Evolutionary conservation across 1,140 invertebrate species (phyloP).

Genomic region (Nasonia giraulti): DNA sequence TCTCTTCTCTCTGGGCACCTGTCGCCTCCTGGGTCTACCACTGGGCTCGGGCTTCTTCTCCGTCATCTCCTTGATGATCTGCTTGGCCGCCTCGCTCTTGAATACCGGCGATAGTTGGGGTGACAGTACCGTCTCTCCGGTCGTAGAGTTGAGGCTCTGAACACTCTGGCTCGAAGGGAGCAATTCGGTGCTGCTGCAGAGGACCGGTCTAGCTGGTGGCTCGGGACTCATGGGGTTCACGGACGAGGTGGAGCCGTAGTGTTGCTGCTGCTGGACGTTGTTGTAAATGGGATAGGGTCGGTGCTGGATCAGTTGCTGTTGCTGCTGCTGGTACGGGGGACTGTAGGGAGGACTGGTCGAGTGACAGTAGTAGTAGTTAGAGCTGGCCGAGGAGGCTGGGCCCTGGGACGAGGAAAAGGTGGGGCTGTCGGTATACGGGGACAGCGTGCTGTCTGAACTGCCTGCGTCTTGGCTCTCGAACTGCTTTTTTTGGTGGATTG

Average conservation of each 20-base stretch:
- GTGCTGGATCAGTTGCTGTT: neutral
- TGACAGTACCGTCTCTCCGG: constrained; percentile 55
- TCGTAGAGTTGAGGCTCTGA: neutral
- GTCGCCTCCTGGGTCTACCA: constrained; percentile 72
- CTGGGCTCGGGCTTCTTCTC: constrained; percentile 63
- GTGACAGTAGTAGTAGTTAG: constrained; percentile 47
- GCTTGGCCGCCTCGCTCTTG: constrained; percentile 88
- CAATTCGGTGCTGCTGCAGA: constrained; percentile 11
- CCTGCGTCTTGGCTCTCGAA: constrained; percentile 46
- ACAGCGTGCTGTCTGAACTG: constrained; percentile 67
- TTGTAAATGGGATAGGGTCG: constrained; percentile 29
- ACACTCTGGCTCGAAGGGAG: constrained; percentile 37
- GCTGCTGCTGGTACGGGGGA: constrained; percentile 45
- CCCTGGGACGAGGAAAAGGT: constrained; percentile 63
- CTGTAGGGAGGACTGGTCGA: constrained; percentile 67
- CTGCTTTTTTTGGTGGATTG: constrained; percentile 17
- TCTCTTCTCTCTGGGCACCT: constrained; percentile 86
- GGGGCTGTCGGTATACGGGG: constrained; percentile 65
- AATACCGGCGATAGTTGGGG: constrained; percentile 79
- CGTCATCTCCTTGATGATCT: constrained; percentile 89
- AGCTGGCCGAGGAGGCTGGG: constrained; percentile 44
- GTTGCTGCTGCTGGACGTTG: constrained; percentile 41
- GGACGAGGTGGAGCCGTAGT: neutral
- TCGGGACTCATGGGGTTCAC: constrained; percentile 37
- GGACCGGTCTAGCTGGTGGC: neutral